A percentile compares a stretch with the other conserved stretches of the same genome.
These are phyloP conservation scores for Hypomesus transpacificus DNA, from an alignment of 2,113 vertebrate species.

Conservation along the genomic window DNA sequence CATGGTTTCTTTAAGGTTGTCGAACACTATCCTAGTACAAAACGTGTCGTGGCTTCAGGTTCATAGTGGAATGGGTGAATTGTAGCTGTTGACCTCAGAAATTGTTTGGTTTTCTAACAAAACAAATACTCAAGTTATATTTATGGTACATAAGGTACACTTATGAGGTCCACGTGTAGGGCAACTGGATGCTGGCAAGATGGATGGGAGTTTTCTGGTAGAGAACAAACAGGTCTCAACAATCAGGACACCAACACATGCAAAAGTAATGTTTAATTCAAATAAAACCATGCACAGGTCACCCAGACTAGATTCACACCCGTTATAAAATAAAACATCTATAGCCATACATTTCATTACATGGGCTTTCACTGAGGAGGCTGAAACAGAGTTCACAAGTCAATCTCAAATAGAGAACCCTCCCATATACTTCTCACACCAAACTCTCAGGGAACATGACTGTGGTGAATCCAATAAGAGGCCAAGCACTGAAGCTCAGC, in stretches of 20 bases:
- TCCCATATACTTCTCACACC: slow-evolving; percentile 8
- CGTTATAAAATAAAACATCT: slow-evolving; percentile 63
- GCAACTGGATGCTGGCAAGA: no score
- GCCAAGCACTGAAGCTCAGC: slow-evolving; percentile 2
- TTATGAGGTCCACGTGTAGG: no score
- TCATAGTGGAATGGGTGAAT: no score
- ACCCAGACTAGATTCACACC: slow-evolving; percentile 52
- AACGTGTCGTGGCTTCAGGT: no score
- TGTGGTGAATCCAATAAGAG: background rate
- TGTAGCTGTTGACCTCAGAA: no score
- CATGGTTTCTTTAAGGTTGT: no score
- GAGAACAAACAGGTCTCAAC: no score
- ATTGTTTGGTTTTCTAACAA: no score
- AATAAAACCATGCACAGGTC: slow-evolving; percentile 67
- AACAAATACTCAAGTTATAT: no score
- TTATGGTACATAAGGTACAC: no score
- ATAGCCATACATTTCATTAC: slow-evolving; percentile 47
- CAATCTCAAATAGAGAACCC: slow-evolving; percentile 32
- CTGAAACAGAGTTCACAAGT: slow-evolving; percentile 26
- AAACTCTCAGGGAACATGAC: slow-evolving; percentile 14
- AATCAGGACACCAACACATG: slow-evolving; percentile 39
- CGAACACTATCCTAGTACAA: no score
- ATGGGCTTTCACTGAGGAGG: slow-evolving; percentile 38
- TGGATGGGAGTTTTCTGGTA: no score
- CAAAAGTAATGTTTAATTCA: slow-evolving; percentile 70